Evolutionary conservation across 2,888 invertebrate genomes (phyloP).

Genomic region (Criorhina ranunculi): DNA sequence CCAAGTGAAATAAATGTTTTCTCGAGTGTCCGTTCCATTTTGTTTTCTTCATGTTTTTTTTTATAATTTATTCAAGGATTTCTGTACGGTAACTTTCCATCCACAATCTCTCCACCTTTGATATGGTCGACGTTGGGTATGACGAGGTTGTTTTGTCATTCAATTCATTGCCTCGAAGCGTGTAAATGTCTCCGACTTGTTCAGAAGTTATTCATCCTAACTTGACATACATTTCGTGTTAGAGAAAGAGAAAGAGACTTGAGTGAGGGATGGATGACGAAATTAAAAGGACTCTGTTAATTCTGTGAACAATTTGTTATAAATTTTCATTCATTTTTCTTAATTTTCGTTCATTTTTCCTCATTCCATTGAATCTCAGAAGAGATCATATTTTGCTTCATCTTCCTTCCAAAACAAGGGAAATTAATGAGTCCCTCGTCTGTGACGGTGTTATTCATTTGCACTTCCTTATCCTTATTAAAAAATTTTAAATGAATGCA

Average conservation of each 20-base stretch:
- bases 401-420: constrained; percentile 10
- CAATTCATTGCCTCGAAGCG: constrained; percentile 71
- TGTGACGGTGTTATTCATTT: constrained; percentile 35
- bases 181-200: constrained; percentile 67
- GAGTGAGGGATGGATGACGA: neutral
- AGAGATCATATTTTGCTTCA: constrained; percentile 59
- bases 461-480: constrained; percentile 22
- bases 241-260: too few species aligned
- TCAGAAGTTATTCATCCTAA: constrained; percentile 70
- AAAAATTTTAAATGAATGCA: constrained; percentile 46
- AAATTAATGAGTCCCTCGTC: constrained; percentile 67
- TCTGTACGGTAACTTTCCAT: constrained; percentile 18
- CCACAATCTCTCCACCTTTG: constrained; percentile 18
- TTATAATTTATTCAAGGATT: constrained; percentile 72
- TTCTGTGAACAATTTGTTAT: constrained; percentile 41
- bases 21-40: constrained; percentile 71
- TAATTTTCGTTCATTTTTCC: constrained; percentile 26
- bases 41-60: constrained; percentile 43
- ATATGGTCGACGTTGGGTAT: constrained; percentile 21
- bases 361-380: constrained; percentile 46
- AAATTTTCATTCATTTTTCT: constrained; percentile 21
- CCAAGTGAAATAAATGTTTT: constrained; percentile 62
- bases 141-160: constrained; percentile 36
- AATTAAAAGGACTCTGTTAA: constrained; percentile 39
- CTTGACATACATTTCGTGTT: constrained; percentile 71